Conservation (phyloP, 2,797 vertebrate species). For the Hyperoplus immaculatus region DNA sequence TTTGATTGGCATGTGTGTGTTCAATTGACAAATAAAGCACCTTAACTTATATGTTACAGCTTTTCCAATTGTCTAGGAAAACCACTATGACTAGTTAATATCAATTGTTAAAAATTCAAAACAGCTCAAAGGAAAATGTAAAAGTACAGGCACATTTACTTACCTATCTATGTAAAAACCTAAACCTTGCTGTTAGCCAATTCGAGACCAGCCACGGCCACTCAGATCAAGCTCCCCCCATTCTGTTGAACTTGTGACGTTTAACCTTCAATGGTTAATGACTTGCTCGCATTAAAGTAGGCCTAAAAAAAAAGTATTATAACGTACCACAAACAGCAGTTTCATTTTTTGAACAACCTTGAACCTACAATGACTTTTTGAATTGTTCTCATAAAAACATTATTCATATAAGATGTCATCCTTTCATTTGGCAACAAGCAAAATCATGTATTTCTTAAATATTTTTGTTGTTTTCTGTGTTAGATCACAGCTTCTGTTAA, state of each 20-base stretch:
- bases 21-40: too few relatives aligned
- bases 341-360: background rate
- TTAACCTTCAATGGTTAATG: background rate
- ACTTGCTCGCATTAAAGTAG: background rate
- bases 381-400: constrained; percentile 10
- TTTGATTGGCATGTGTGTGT: too few relatives aligned
- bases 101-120: background rate
- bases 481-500: constrained; percentile 35
- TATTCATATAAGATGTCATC: background rate
- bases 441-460: background rate
- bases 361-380: background rate
- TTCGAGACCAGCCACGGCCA: too few relatives aligned
- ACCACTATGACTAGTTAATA: background rate
- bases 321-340: background rate
- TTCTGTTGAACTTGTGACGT: background rate
- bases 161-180: background rate
- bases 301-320: background rate
- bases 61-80: background rate
- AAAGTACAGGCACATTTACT: background rate
- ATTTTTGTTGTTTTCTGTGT: constrained; percentile 24
- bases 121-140: background rate
- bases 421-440: background rate
- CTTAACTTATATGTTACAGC: too few relatives aligned
- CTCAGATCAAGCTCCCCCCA: background rate
- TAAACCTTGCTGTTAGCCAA: background rate